Base-by-base conservation (phyloP, 2,888 invertebrate species). In the Nemoura dubitans region DNA sequence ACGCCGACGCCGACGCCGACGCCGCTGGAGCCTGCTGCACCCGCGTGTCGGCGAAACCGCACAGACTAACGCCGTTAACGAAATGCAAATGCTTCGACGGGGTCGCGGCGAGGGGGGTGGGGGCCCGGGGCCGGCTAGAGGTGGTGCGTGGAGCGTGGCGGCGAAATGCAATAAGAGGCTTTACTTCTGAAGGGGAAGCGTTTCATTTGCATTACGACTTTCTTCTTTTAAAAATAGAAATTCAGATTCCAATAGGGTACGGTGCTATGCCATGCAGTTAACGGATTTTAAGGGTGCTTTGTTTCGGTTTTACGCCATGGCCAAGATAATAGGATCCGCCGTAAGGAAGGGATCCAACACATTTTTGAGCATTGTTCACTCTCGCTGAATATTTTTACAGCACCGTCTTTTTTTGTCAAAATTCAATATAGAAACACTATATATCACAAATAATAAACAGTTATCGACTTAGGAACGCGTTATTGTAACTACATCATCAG, bases 91-190 rank as follows among this genome's bases (percentile, higher is more conserved):
- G 83, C 42, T 21, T 42, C 29, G 36, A 36, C 36, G 36, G 36
- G n/a, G n/a, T n/a, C 36, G 36, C 5, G 10, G 36, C 5, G 36
- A 5, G 36, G 36, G 10, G 36, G 36, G 36, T 36, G 36, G 36
- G 5, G 36, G 36, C 36, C 36, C 5, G 36, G 36, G 36, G 36
- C 10, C 36, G 36, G 25, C 30, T n/a, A 30, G n/a, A n/a, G 83
- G 43, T 0, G 36, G 83, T 36, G 43, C 83, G 42, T n/a, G 36
- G 21, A 3, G 21, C 59, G 25, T 7, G 42, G 83, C 43, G 36
- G 42, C 16, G 26, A 43, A 83, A 83, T 43, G 83, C 83, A 83
- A 83, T 83, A 83, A 83, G 83, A 83, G 83, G 83, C 83, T 83
- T 83, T 30, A 43, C 36, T 59, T 59, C 59, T 21, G 30, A 36